Evolutionary conservation across 2,888 invertebrate species (phyloP), one percentile per base, ranked within the genome.

Genomic region (Protodeltote pygarga): DNA sequence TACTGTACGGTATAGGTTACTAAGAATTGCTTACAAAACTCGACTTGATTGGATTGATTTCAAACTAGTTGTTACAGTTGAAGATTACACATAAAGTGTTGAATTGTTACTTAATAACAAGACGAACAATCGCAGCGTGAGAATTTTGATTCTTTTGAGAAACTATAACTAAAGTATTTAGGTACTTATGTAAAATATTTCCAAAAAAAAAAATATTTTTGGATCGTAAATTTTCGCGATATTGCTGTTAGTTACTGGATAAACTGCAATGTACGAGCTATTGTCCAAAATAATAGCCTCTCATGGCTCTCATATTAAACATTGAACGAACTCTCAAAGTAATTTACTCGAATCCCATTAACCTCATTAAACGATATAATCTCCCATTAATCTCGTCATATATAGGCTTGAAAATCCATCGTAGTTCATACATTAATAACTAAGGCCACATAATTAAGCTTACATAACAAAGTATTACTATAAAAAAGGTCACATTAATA

Each of bases 1-100:
- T 68, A 59, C 46, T 55, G 52, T 53, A 55, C 65, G 47, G 54
- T 45, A 35, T 16, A 34, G 20, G 19, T 27, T 54, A 52, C 47
- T 10, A 23, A 42, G 50, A 65, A 55, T 4, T 29, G 24, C 35
- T 37, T 49, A 45, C 21, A 49, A 38, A 39, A 32, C 41, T 4
- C 14, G 20, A 39, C 15, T 39, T 47, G 48, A 57, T 62, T 65
- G 41, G 13, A 46, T 58, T 62, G 11, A 35, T 61, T 51, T 34
- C 28, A 15, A 47, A 51, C 41, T 41, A 19, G 45, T 39, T 53
- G 40, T 45, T 42, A 45, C 45, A 60, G 39, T 57, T 52, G 39
- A 42, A 34, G 5, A 13, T 15, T 39, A 31, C 28, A 27, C 23
- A 5, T 27, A 14, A 13, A 8, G 17, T 35, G 9, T 13, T 23